Conservation (phyloP, 2,113 vertebrate genomes). For the Holacanthus passer region DNA sequence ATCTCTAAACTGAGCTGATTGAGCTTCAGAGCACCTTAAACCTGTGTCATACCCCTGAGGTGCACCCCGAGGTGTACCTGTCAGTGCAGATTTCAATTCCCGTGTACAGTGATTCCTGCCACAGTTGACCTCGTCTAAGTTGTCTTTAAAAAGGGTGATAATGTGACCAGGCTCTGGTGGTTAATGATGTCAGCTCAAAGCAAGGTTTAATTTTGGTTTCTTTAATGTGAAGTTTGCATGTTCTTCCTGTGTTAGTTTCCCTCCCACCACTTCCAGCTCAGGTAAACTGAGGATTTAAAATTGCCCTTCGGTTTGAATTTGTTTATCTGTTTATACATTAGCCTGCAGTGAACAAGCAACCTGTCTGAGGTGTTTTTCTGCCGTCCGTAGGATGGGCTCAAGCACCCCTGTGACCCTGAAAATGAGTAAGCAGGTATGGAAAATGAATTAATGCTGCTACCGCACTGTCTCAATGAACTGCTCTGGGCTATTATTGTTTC, state of each 20-base stretch:
- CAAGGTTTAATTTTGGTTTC: conserved; percentile 31
- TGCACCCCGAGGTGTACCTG: conserved; percentile 55
- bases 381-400: conserved; percentile 28
- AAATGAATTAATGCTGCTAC: conserved; percentile 56
- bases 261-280: not conserved
- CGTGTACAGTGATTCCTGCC: conserved; percentile 3
- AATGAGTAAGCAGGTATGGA: conserved; percentile 44
- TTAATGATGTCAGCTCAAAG: conserved; percentile 28
- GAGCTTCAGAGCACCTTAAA: conserved; percentile 49
- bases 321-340: conserved; percentile 55
- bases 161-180: conserved; percentile 19
- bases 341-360: conserved; percentile 42
- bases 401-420: conserved; percentile 58
- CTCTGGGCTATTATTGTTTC: conserved; percentile 61
- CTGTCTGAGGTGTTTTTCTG: conserved; percentile 47
- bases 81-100: conserved; percentile 30
- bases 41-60: conserved; percentile 45
- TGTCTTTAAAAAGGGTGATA: conserved; percentile 19
- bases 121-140: conserved; percentile 30
- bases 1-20: conserved; percentile 28
- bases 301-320: conserved; percentile 47
- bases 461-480: conserved; percentile 34
- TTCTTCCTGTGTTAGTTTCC: not conserved
- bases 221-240: conserved; percentile 34
- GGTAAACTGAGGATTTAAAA: conserved; percentile 28